A percentile compares a stretch with the other conserved stretches of the same genome.
Evolutionary conservation across 2,888 invertebrate genomes (phyloP).

Genomic region (Mythimna pallens): DNA sequence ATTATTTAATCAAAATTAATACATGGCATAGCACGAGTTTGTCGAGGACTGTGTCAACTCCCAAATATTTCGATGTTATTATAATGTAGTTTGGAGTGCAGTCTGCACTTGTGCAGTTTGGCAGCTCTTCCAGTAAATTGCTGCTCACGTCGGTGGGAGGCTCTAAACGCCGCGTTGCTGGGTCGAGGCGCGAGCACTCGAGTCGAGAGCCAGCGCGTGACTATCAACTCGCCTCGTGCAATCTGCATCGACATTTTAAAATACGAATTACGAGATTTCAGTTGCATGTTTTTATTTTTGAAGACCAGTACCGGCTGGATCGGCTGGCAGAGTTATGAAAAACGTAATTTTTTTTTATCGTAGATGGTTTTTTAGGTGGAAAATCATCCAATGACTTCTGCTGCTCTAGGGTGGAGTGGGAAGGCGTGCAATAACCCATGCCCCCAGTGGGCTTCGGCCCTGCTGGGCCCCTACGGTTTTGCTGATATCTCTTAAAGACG

Average conservation of each 20-base stretch:
- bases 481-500: no score
- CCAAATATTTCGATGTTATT: slow-evolving; percentile 34
- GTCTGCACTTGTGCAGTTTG: slow-evolving; percentile 39
- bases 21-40: not conserved
- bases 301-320: not conserved
- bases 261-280: slow-evolving; percentile 43
- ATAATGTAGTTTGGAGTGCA: slow-evolving; percentile 45
- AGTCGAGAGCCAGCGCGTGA: slow-evolving; percentile 85
- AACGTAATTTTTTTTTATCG: not conserved
- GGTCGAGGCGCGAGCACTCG: slow-evolving; percentile 71
- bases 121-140: slow-evolving; percentile 65
- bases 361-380: no score
- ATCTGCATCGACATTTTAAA: slow-evolving; percentile 65
- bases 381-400: no score
- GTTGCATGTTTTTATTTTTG: slow-evolving; percentile 30
- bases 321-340: not conserved
- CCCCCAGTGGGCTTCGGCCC: no score
- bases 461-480: no score
- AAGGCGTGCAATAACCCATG: no score
- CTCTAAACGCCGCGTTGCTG: slow-evolving; percentile 73
- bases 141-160: slow-evolving; percentile 59
- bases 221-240: slow-evolving; percentile 75
- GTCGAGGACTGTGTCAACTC: slow-evolving; percentile 12
- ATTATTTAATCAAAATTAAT: not conserved
- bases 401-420: no score